phyloP scores from a whole-genome alignment of 2,888 invertebrate genomes.

The Neoscelio sp. region DNA sequence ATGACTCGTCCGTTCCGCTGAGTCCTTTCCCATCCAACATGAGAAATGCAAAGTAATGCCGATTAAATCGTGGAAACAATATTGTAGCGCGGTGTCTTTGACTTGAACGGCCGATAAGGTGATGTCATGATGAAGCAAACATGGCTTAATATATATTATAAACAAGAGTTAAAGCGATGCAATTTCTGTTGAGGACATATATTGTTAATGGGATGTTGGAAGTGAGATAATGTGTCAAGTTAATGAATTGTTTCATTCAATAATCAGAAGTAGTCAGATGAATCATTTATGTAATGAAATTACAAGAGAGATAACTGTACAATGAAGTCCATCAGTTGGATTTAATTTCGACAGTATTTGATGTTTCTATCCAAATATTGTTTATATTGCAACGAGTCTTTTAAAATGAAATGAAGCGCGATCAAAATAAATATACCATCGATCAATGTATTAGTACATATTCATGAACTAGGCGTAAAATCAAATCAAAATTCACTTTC shows the following conservation, averaged over 20 bases:
- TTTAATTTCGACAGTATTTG: slow-evolving; percentile 2
- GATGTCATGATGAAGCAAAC: slow-evolving; percentile 41
- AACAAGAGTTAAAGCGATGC: slow-evolving; percentile 20
- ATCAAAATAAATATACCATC: too few species aligned
- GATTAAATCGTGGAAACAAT: slow-evolving; percentile 56
- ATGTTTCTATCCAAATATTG: too few species aligned
- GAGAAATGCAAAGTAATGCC: slow-evolving; percentile 56
- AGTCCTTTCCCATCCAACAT: slow-evolving; percentile 30
- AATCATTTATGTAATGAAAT: slow-evolving; percentile 49
- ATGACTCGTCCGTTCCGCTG: slow-evolving; percentile 40
- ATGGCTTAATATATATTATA: slow-evolving; percentile 34
- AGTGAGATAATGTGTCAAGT: slow-evolving; percentile 36
- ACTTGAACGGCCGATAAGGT: slow-evolving; percentile 34
- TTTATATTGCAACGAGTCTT: too few species aligned
- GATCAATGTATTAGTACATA: too few species aligned
- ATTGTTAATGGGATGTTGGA: slow-evolving; percentile 33
- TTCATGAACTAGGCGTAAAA: too few species aligned
- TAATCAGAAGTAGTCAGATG: slow-evolving; percentile 32
- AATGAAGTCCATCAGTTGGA: slow-evolving; percentile 18
- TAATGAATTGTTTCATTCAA: slow-evolving; percentile 57
- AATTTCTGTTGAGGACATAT: slow-evolving; percentile 4
- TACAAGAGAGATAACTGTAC: slow-evolving; percentile 23
- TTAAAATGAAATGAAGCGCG: too few species aligned
- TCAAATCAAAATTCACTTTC: too few species aligned
- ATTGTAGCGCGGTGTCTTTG: slow-evolving; percentile 19